Conservation (phyloP, 2,888 invertebrate genomes). For the Tigriopus californicus region DNA sequence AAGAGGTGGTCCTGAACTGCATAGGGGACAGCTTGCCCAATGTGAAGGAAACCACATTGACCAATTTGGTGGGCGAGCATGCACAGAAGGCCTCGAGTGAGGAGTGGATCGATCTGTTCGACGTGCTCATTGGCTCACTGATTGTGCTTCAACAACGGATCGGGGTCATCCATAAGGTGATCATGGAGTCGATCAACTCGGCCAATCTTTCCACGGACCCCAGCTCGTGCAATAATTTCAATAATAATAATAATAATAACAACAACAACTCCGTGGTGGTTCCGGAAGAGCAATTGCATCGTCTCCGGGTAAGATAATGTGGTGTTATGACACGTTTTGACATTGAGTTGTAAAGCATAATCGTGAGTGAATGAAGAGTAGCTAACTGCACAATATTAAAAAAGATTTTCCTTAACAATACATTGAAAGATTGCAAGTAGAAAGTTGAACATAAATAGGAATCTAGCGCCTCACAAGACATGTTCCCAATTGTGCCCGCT, state of each 20-base stretch:
- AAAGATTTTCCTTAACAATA: too few relatives aligned
- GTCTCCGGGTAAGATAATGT: not conserved
- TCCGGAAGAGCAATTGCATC: not conserved
- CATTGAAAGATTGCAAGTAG: too few relatives aligned
- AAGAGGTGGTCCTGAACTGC: not conserved
- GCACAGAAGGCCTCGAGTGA: not conserved
- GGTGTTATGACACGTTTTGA: too few relatives aligned
- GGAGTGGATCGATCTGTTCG: constrained; percentile 7
- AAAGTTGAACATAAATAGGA: too few relatives aligned
- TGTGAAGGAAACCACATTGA: not conserved
- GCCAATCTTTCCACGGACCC: not conserved
- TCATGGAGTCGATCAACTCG: not conserved
- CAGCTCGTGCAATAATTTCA: not conserved
- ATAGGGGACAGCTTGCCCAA: not conserved
- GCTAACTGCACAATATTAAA: too few relatives aligned
- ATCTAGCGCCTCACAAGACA: too few relatives aligned
- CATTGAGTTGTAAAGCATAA: too few relatives aligned
- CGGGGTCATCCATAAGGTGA: not conserved
- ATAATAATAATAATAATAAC: not conserved
- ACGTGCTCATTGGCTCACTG: constrained; percentile 1
- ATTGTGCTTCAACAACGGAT: not conserved
- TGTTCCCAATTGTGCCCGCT: too few relatives aligned
- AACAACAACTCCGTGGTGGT: not conserved
- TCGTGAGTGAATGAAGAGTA: too few relatives aligned
- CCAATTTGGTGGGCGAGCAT: not conserved